Conservation (phyloP, 2,113 vertebrate species). For the Orthonyx spaldingii region DNA sequence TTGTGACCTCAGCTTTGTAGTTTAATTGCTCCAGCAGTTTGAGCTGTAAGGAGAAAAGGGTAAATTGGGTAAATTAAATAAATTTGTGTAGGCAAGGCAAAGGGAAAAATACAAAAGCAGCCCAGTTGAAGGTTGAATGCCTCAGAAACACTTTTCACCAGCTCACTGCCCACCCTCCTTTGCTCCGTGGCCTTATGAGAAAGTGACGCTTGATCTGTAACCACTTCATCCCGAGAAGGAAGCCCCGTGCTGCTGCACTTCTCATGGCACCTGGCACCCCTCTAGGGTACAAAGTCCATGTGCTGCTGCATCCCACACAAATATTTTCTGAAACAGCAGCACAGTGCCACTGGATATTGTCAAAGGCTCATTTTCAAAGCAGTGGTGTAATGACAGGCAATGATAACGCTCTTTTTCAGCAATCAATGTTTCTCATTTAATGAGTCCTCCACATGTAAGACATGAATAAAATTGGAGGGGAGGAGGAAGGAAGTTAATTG, state of each 20-base stretch:
- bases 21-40: not conserved
- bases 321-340: not conserved
- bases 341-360: not conserved
- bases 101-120: not conserved
- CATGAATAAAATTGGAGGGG: not conserved
- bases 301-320: not conserved
- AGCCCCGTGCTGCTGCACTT: not conserved
- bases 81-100: not conserved
- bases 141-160: not conserved
- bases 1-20: not conserved
- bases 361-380: not conserved
- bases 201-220: not conserved
- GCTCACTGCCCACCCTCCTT: not conserved
- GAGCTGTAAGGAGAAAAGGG: not conserved
- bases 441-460: not conserved
- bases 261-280: fast-evolving
- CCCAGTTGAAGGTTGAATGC: not conserved
- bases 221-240: not conserved
- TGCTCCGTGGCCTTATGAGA: not conserved
- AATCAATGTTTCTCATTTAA: not conserved
- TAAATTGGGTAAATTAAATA: not conserved
- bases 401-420: not conserved
- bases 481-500: not conserved
- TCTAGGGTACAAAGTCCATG: not conserved
- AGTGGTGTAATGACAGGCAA: not conserved